phyloP scores from a whole-genome alignment of 2,888 invertebrate species.

The Hanleya hanleyi region DNA sequence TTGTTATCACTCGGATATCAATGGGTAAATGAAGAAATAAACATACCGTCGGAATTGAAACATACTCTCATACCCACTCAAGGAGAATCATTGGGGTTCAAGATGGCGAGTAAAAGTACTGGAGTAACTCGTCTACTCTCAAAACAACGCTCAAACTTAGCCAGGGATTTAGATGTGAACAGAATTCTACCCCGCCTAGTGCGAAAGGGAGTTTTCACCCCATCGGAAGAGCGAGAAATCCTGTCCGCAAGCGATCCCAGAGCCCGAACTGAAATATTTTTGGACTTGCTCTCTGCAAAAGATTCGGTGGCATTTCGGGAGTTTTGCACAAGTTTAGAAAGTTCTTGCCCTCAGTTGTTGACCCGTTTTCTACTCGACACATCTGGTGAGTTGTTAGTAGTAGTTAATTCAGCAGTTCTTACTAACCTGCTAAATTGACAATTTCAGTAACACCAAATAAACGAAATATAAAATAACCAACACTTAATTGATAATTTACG shows the following conservation, averaged over 20 bases:
- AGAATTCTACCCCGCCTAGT: slow-evolving; percentile 59
- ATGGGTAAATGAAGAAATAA: no score
- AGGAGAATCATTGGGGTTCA: no score
- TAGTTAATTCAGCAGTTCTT: no score
- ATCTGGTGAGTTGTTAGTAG: slow-evolving; percentile 59
- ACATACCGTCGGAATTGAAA: no score
- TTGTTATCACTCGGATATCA: no score
- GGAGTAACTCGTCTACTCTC: slow-evolving; percentile 60
- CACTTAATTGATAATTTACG: no score
- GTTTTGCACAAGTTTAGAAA: slow-evolving; percentile 67
- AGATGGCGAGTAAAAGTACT: slow-evolving; percentile 65
- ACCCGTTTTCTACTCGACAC: slow-evolving; percentile 57
- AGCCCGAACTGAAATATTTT: slow-evolving; percentile 58
- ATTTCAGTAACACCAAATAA: no score
- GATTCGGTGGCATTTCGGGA: slow-evolving; percentile 64
- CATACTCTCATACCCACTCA: no score
- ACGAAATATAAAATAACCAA: no score
- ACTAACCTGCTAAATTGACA: no score
- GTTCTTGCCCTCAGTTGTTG: slow-evolving; percentile 57
- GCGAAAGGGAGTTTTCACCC: slow-evolving; percentile 56
- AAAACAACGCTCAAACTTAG: slow-evolving; percentile 53
- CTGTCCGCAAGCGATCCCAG: slow-evolving; percentile 45
- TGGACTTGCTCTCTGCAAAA: slow-evolving; percentile 65
- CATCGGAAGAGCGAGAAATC: slow-evolving; percentile 59
- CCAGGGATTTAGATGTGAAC: slow-evolving; percentile 62